These are phyloP conservation scores for Apogon hyalosoma DNA, from an alignment of 2,797 vertebrate species.

Conservation along the genomic window DNA sequence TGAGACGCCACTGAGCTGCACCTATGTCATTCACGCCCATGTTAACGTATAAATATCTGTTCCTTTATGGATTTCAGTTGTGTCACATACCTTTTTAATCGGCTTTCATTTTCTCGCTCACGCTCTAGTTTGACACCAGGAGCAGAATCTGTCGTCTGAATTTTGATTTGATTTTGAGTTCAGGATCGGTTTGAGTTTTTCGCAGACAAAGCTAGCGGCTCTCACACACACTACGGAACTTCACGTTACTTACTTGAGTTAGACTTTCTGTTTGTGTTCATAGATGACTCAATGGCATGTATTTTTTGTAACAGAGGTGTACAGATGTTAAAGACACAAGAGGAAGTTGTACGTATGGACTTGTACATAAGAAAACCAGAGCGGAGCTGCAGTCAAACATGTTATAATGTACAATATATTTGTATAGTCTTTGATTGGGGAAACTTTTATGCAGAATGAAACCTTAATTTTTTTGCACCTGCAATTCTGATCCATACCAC, in stretches of 20 bases:
- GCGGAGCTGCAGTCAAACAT: slow-evolving; percentile 73
- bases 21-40: slow-evolving; percentile 16
- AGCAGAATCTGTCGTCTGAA: slow-evolving; percentile 38
- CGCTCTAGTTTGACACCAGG: slow-evolving; percentile 46
- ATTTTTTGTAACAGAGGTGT: slow-evolving; percentile 82
- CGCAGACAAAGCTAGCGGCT: slow-evolving; percentile 50
- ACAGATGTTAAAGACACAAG: slow-evolving; percentile 68
- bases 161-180: slow-evolving; percentile 52
- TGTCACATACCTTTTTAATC: slow-evolving; percentile 27
- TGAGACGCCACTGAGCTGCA: slow-evolving; percentile 92
- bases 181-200: slow-evolving; percentile 48
- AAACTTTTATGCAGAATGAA: slow-evolving; percentile 64
- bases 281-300: slow-evolving; percentile 71
- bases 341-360: slow-evolving; percentile 68
- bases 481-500: slow-evolving; percentile 46
- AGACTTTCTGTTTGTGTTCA: slow-evolving; percentile 60
- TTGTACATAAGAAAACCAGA: slow-evolving; percentile 71
- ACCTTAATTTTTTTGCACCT: slow-evolving; percentile 39
- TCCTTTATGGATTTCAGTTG: slow-evolving; percentile 48
- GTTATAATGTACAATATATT: slow-evolving; percentile 77
- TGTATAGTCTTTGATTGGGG: slow-evolving; percentile 73
- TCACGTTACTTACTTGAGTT: slow-evolving; percentile 46
- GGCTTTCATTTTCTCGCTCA: slow-evolving; percentile 37
- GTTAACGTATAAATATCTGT: slow-evolving; percentile 39
- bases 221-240: slow-evolving; percentile 45